Evolutionary conservation across 2,797 vertebrate species (phyloP).

Genomic region (Chrosomus eos): DNA sequence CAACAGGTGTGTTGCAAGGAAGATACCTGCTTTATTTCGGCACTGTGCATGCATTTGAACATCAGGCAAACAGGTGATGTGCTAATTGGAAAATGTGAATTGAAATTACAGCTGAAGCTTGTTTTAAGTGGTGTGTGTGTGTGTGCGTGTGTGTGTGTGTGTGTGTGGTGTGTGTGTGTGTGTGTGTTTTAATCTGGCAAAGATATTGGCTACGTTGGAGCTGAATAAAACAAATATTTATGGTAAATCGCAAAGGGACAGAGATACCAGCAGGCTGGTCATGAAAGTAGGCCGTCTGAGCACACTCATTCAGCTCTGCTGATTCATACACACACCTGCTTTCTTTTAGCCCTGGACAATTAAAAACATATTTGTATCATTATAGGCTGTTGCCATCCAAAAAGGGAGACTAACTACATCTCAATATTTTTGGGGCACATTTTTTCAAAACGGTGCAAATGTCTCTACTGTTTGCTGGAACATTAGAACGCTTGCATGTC

Average conservation of each 20-base stretch:
- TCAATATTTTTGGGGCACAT: background rate
- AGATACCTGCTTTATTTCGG: background rate
- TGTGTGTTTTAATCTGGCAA: conserved; percentile 1
- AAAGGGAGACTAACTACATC: background rate
- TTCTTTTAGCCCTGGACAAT: conserved; percentile 32
- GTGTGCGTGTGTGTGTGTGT: conserved; percentile 12
- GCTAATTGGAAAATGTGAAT: background rate
- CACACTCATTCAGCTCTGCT: conserved; percentile 31
- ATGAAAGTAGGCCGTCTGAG: conserved; percentile 19
- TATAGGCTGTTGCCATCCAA: background rate
- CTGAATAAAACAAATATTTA: conserved; percentile 28
- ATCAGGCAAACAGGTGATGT: background rate
- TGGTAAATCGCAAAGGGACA: background rate
- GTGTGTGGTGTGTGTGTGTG: conserved; percentile 7
- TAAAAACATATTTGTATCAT: conserved; percentile 9
- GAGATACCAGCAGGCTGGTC: conserved; percentile 34
- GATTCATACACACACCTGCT: conserved; percentile 17
- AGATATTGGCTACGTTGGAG: background rate
- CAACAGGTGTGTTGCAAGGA: conserved; percentile 20
- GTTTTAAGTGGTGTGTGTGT: conserved; percentile 3
- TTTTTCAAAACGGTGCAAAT: too few species aligned
- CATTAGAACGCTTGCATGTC: too few species aligned
- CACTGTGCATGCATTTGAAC: background rate
- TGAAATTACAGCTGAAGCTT: background rate
- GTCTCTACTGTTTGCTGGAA: too few species aligned